A percentile compares a stretch with the other conserved stretches of the same genome.
These are phyloP conservation scores for Callipepla squamata DNA, from an alignment of 2,113 vertebrate species.

Conservation along the genomic window DNA sequence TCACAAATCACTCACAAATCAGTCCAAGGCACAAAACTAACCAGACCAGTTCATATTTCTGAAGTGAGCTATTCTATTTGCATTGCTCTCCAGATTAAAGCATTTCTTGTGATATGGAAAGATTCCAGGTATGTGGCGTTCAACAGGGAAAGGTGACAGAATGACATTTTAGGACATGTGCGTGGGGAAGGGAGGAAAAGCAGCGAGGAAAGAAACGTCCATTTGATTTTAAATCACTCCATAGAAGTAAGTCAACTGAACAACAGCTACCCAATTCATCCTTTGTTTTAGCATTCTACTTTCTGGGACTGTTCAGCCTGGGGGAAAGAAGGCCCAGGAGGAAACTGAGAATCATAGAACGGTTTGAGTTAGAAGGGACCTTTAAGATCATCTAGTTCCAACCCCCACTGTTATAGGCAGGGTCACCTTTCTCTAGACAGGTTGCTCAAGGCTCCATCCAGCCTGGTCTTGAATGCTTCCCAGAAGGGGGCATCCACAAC, in stretches of 20 bases:
- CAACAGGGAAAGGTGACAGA: neutral
- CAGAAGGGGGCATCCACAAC: too few relatives aligned
- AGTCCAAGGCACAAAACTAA: conserved; percentile 10
- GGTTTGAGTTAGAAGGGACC: too few relatives aligned
- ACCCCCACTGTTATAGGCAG: too few relatives aligned
- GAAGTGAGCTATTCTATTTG: neutral
- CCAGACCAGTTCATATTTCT: conserved; percentile 30
- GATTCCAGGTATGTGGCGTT: neutral
- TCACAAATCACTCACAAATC: neutral
- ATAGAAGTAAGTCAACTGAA: neutral
- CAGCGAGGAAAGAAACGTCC: neutral
- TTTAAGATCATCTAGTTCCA: too few relatives aligned
- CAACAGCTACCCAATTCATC: neutral
- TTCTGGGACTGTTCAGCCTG: neutral
- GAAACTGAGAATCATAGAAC: too few relatives aligned
- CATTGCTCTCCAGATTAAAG: neutral
- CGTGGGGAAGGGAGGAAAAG: neutral
- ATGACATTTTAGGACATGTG: neutral
- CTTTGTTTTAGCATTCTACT: neutral
- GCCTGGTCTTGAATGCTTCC: too few relatives aligned
- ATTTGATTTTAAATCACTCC: neutral
- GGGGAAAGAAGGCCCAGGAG: neutral
- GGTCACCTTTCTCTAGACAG: too few relatives aligned
- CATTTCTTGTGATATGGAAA: neutral
- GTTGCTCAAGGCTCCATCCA: too few relatives aligned